Evolutionary conservation across 2,797 vertebrate species (phyloP).

Genomic region (Acrocephalus scirpaceus): DNA sequence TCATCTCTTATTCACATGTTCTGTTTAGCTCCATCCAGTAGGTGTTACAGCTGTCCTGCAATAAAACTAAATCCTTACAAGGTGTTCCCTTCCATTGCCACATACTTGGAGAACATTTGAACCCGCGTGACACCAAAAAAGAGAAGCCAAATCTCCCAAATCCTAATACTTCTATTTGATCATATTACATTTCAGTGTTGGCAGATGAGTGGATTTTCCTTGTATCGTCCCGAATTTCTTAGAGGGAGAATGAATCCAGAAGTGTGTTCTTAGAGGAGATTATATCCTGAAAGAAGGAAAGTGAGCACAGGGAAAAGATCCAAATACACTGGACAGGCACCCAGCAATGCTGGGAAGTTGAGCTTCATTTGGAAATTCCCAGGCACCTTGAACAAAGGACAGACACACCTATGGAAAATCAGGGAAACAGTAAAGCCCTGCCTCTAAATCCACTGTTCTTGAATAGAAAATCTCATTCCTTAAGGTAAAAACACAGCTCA

Average conservation of each 20-base stretch:
- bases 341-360: rapidly evolving
- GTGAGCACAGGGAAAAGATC: not conserved
- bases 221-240: not conserved
- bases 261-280: not conserved
- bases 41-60: not conserved
- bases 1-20: not conserved
- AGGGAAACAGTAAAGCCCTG: not conserved
- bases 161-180: not conserved
- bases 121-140: not conserved
- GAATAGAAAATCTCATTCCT: not conserved
- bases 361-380: not conserved
- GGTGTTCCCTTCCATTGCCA: not conserved
- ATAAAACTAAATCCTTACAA: not conserved
- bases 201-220: not conserved
- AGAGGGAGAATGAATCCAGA: not conserved
- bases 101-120: not conserved
- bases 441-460: not conserved
- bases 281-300: not conserved
- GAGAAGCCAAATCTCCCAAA: not conserved
- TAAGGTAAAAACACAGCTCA: not conserved
- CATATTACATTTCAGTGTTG: not conserved
- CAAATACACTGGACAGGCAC: not conserved
- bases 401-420: not conserved
- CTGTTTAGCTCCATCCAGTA: not conserved
- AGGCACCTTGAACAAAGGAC: not conserved